Base-by-base conservation (phyloP, 2,797 vertebrate genomes). In the Balearica regulorum region DNA sequence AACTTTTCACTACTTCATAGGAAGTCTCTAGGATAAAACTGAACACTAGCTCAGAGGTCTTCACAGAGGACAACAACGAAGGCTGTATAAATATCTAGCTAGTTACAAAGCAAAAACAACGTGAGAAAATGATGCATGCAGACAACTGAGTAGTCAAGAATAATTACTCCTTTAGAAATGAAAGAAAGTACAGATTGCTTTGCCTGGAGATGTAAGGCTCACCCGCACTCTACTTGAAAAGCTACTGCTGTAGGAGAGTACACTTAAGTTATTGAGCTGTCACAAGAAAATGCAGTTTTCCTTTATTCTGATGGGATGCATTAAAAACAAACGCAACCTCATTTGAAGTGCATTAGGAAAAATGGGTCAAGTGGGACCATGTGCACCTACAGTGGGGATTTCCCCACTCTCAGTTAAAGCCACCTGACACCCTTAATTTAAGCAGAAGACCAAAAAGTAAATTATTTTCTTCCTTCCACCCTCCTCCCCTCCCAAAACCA, bases 261-360 rank as follows among this genome's bases (percentile, higher is more conserved):
- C 58, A 39, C 68, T 87, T 83, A 49, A 81, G 35, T 70, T 73
- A 66, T 6, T 70, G 80, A 70, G 69, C 26, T 75, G 65, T n/a
- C 72, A 73, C n/a, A 80, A 68, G 62, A 91, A 92, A 93, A 43
- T 4, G 78, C 46, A 3, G 13, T 26, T 93, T 62, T 85, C 70
- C 46, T 90, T 92, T 64, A 51, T 68, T 91, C 94, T 90, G 73
- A 87, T 21, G 69, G 49, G 83, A 88, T 53, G 35, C 69, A 87
- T 88, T 92, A 91, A 95, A 96, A 95, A 68, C 69, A 93, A 94
- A 87, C 16, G 10, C 28, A 58, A 62, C 22, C 28, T 83, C 4
- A 4, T 77, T 80, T 73, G 54, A 93, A 94, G 88, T n/a, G 62
- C 48, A 68, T 88, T 76, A 90, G 86, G 86, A 80, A 95, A 96